phyloP scores from a whole-genome alignment of 2,888 invertebrate genomes.

The Lasius fuliginosus region DNA sequence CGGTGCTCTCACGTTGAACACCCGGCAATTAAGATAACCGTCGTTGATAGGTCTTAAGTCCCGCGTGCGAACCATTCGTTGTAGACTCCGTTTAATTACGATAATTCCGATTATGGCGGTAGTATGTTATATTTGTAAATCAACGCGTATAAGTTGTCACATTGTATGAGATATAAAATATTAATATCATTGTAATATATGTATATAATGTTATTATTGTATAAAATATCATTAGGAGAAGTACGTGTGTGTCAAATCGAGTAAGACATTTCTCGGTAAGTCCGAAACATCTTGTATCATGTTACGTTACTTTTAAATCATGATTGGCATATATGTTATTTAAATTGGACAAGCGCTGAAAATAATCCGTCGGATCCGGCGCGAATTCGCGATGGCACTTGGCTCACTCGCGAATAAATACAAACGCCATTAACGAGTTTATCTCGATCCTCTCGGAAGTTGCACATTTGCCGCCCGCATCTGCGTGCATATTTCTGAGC shows the following conservation, averaged over 20 bases:
- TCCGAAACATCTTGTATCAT: background rate
- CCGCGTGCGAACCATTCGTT: background rate
- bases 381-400: slow-evolving; percentile 20
- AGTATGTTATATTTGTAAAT: background rate
- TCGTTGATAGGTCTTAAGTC: slow-evolving; percentile 42
- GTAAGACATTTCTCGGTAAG: background rate
- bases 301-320: background rate
- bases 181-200: background rate
- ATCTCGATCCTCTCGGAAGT: slow-evolving; percentile 71
- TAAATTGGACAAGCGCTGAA: slow-evolving; percentile 42
- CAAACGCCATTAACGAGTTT: slow-evolving; percentile 54
- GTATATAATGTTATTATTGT: background rate
- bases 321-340: background rate
- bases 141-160: background rate
- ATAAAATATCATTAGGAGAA: background rate
- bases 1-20: slow-evolving; percentile 72
- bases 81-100: background rate
- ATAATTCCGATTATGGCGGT: background rate
- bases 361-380: slow-evolving; percentile 34
- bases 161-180: background rate
- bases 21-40: slow-evolving; percentile 75
- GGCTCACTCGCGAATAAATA: slow-evolving; percentile 43
- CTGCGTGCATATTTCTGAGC: slow-evolving; percentile 17
- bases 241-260: background rate
- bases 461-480: slow-evolving; percentile 58